phyloP scores from a whole-genome alignment of 2,797 vertebrate species.

The Hirundo rustica region DNA sequence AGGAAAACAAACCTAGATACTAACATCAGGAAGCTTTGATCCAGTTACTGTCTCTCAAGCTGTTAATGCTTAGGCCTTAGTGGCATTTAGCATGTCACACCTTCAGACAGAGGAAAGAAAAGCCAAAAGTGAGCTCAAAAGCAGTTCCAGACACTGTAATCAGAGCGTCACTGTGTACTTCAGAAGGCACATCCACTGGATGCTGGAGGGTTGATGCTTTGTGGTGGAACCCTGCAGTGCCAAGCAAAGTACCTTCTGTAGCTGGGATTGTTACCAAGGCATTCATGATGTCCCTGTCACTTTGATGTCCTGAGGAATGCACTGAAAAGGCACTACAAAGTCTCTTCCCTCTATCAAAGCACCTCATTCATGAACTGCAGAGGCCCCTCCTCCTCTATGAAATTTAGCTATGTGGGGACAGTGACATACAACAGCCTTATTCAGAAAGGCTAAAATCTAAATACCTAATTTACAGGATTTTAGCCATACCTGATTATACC shows the following conservation, averaged over 20 bases:
- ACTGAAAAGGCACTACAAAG: neutral
- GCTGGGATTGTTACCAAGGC: neutral
- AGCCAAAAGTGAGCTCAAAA: neutral
- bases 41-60: neutral
- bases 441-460: neutral
- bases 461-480: neutral
- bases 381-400: neutral
- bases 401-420: neutral
- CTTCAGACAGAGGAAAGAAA: neutral
- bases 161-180: neutral
- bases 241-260: neutral
- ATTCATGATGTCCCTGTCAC: neutral
- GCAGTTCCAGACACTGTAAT: neutral
- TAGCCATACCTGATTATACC: conserved; percentile 79
- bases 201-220: neutral
- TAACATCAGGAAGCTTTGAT: neutral
- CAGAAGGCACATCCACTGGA: neutral
- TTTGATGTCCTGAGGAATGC: neutral
- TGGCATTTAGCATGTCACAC: neutral
- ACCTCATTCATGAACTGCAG: neutral
- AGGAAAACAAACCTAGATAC: neutral
- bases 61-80: neutral
- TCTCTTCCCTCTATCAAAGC: neutral
- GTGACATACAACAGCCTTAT: neutral
- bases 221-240: neutral